Base-by-base conservation (phyloP, 2,888 invertebrate genomes). In the Chrysolina oricalcia region DNA sequence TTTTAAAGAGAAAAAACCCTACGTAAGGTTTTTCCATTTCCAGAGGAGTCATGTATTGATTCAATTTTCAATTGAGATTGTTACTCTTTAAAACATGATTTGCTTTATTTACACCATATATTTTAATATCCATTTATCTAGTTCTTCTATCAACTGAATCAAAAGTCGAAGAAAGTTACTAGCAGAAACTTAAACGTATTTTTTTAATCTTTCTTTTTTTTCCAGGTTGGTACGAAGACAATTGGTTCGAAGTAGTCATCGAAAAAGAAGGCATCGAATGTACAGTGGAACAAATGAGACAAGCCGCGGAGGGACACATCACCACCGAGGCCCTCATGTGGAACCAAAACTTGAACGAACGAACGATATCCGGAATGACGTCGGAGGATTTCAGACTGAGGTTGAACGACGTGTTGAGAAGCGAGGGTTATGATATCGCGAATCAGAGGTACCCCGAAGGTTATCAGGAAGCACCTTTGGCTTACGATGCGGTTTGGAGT, bases 401-500 rank as follows among this genome's bases (percentile, higher is more conserved):
- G 82, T 90, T 99, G 86, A 96, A 98, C 88, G 92, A 93, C 82
- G 93, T 94, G 74, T 91, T 98, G 70, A 93, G 94, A 72, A 93
- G 93, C 73, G 94, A 94, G 74, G 95, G 95, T 43, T 96, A 95
- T 88, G 96, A 97, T 86, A 95, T 97, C 82, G 95, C 95, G 87
- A 94, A 96, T 77, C 94, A 95, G 86, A 92, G 95, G 78, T 96
- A 94, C 89, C 97, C 97, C 3, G 97, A 96, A 88, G 98, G 98
- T 13, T 98, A 98, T 89, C 97, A 97, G 86, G 99, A 99, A 90
- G 99, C 99, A 9, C 99, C 99, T 0, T 90, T 99, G 73, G 99
- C 99, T 63, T 99, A 99, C 88, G 99, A 99, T 89, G 99, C 99
- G 11, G 97, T 99, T 66, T 99, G 99, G 99, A 97, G 99, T 53